phyloP scores from a whole-genome alignment of 2,113 vertebrate species.

The Corythaixoides concolor region DNA sequence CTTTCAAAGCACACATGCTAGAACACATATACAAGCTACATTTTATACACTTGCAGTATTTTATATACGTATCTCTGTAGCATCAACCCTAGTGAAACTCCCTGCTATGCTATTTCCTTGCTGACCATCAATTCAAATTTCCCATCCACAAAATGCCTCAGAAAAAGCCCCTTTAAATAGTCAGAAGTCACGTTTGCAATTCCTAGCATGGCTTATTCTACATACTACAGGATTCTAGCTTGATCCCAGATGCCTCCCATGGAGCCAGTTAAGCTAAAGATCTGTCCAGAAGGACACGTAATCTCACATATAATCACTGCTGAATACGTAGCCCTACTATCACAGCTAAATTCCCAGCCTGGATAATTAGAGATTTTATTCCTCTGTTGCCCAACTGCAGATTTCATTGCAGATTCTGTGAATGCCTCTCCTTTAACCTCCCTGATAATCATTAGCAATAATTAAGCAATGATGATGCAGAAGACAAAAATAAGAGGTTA shows the following conservation, averaged over 20 bases:
- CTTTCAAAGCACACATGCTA: not conserved
- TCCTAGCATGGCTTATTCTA: not conserved
- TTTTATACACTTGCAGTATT: not conserved
- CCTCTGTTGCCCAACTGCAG: not conserved
- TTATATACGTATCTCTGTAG: fast-evolving
- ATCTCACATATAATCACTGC: not conserved
- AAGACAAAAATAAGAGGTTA: not conserved
- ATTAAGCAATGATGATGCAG: not conserved
- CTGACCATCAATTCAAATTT: not conserved
- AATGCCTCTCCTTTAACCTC: conserved; percentile 9
- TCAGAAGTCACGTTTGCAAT: not conserved
- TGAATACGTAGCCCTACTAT: not conserved
- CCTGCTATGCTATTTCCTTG: not conserved
- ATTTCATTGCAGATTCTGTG: conserved; percentile 23
- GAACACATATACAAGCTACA: not conserved
- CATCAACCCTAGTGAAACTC: not conserved
- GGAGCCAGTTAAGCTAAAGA: conserved; percentile 6
- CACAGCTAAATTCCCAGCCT: not conserved
- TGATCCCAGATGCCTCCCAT: not conserved
- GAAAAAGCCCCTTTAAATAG: not conserved
- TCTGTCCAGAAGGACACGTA: conserved; percentile 1
- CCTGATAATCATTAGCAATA: not conserved
- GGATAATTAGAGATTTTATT: conserved; percentile 6
- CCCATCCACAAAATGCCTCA: not conserved
- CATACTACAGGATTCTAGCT: not conserved